phyloP scores from a whole-genome alignment of 2,113 vertebrate genomes.

The Aegithalos caudatus region DNA sequence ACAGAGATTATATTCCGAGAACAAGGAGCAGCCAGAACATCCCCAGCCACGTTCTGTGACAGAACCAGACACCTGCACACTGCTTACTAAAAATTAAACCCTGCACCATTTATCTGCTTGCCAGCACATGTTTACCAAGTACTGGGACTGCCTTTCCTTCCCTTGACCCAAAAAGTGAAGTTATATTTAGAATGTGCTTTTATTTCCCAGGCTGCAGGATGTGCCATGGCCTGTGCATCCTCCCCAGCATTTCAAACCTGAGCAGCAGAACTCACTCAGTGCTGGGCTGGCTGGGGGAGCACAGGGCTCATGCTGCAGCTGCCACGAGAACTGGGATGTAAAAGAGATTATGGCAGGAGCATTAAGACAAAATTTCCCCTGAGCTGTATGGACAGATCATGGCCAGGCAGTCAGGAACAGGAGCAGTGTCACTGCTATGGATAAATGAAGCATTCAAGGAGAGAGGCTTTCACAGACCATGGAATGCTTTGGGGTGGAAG shows the following conservation, averaged over 20 bases:
- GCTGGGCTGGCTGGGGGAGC: background rate
- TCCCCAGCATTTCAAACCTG: background rate
- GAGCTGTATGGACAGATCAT: background rate
- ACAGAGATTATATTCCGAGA: background rate
- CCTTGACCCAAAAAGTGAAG: background rate
- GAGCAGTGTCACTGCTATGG: background rate
- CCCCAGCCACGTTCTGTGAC: background rate
- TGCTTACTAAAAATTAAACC: background rate
- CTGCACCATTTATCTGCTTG: background rate
- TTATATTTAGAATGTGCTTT: conserved; percentile 13
- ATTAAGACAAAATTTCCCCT: background rate
- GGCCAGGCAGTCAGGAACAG: background rate
- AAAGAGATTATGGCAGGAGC: background rate
- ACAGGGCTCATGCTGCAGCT: background rate
- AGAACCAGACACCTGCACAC: background rate
- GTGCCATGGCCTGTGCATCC: background rate
- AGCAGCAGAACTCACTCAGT: background rate
- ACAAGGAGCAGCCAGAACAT: background rate
- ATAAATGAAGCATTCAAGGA: background rate
- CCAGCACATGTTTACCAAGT: conserved; percentile 21
- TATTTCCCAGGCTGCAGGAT: background rate
- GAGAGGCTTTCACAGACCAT: background rate
- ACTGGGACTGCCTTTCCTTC: background rate
- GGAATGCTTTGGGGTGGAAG: background rate
- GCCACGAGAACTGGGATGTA: background rate